Evolutionary conservation across 2,888 invertebrate genomes (phyloP), one percentile per base, ranked within the genome.

Genomic region (Hydriomena furcata): DNA sequence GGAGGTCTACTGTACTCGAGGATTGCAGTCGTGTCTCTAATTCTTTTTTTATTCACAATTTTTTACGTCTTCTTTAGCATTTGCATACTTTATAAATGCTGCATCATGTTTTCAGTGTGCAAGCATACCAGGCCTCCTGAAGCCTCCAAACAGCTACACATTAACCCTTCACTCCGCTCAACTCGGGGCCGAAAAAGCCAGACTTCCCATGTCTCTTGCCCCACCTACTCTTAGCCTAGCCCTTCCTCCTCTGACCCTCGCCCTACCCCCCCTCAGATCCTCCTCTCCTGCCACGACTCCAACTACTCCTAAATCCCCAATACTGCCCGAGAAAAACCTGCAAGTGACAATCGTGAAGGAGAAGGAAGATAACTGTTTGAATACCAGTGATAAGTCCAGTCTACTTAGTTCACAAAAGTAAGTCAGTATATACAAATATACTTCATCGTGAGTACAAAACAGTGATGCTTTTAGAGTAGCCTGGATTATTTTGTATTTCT

Each of bases 101-200:
- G 36, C 5, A 12, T 35, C 8, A n/a, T 32, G 11, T 25, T 86
- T 85, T 37, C 80, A 92, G 87, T 92, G 92, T 60, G 68, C 84
- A 63, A 93, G 93, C 63, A 92, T 93, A 67, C 93, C 93, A 49
- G 94, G 94, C 5, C 82, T 94, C 44, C 77, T 95, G 38, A 94
- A 94, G 65, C 94, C 94, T 8, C 94, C 94, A 24, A 92, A 93
- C 68, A 92, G 92, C 63, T 86, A 91, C 57, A 91, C 91, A 0
- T 53, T 91, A 41, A 91, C 91, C 0, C 75, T 91, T 0, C 91
- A 91, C 54, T 85, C 87, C 1, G 84, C 85, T 7, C 79, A 83
- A 42, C 67, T 89, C 44, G 73, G 86, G 10, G 55, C 87, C 11
- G 90, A 90, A 41, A 90, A 90, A 58, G 89, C 90, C 5, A 73